These are phyloP conservation scores for Minunthozetes semirufus DNA, from an alignment of 2,888 invertebrate genomes.

Conservation along the genomic window DNA sequence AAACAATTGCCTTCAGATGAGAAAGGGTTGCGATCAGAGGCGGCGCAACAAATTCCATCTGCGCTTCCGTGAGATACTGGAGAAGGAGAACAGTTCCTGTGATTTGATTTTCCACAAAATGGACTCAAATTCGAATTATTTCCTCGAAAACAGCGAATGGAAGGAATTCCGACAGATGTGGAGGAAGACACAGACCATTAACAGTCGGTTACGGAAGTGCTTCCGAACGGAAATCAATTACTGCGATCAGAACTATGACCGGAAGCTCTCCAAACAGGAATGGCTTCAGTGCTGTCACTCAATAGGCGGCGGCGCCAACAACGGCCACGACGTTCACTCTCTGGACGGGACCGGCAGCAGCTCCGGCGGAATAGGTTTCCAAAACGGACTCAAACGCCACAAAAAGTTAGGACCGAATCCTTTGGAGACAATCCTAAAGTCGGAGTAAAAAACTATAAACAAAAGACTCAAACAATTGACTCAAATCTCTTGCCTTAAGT, in stretches of 20 bases:
- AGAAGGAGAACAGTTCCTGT: constrained; percentile 20
- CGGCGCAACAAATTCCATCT: constrained; percentile 29
- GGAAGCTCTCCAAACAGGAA: not conserved
- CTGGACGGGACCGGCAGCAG: not conserved
- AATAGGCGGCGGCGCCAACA: not conserved
- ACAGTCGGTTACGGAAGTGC: constrained; percentile 18
- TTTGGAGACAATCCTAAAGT: not conserved
- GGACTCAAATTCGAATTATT: not conserved
- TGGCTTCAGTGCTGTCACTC: constrained; percentile 28
- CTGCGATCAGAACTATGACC: constrained; percentile 33
- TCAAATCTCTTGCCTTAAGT: not conserved
- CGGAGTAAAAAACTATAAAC: not conserved
- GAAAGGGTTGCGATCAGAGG: constrained; percentile 30
- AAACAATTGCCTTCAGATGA: constrained; percentile 8
- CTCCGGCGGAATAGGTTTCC: no score
- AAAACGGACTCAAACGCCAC: not conserved
- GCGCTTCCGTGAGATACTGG: not conserved
- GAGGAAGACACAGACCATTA: not conserved
- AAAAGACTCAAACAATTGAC: not conserved
- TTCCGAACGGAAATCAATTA: constrained; percentile 32
- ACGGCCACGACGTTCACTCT: not conserved
- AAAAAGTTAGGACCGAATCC: constrained; percentile 8
- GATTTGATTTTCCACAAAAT: constrained; percentile 16
- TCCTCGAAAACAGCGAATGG: constrained; percentile 26
- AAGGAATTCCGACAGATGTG: constrained; percentile 29